Conservation (phyloP, 2,888 invertebrate species). For the Lepetodrilus schrolli region DNA sequence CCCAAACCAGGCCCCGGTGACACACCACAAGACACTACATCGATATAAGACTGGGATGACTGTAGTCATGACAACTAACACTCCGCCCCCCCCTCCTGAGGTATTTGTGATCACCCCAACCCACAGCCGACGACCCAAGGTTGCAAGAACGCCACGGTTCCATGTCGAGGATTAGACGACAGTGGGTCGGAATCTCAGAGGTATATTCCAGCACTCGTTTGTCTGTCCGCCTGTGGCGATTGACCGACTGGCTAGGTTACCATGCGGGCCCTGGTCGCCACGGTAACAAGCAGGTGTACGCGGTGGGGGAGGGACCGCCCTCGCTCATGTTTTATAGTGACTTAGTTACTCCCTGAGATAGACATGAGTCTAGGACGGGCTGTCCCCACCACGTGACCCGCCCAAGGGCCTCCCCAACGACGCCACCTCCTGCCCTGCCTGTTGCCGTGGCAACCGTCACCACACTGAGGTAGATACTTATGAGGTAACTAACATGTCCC, state of each 20-base stretch:
- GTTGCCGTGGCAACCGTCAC: neutral
- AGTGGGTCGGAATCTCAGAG: neutral
- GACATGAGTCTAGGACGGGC: neutral
- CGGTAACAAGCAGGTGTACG: no score
- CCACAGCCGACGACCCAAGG: no score
- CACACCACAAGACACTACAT: neutral
- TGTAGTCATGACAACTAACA: neutral
- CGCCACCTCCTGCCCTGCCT: neutral
- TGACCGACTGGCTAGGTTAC: neutral
- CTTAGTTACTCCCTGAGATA: constrained; percentile 25
- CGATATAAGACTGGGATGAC: constrained; percentile 14
- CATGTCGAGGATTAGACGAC: no score
- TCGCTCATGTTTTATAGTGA: constrained; percentile 22
- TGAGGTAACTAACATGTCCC: constrained; percentile 20
- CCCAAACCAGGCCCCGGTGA: neutral
- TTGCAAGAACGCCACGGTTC: no score
- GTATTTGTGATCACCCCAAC: neutral
- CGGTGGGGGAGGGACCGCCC: no score
- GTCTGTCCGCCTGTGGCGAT: neutral
- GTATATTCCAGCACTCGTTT: neutral
- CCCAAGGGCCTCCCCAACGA: neutral
- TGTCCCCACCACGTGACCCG: neutral
- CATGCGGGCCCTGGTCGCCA: no score
- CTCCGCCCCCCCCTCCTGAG: constrained; percentile 17
- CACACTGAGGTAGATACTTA: constrained; percentile 21